Evolutionary conservation across 2,888 invertebrate species (phyloP).

Genomic region (Ypsolopha sequella): DNA sequence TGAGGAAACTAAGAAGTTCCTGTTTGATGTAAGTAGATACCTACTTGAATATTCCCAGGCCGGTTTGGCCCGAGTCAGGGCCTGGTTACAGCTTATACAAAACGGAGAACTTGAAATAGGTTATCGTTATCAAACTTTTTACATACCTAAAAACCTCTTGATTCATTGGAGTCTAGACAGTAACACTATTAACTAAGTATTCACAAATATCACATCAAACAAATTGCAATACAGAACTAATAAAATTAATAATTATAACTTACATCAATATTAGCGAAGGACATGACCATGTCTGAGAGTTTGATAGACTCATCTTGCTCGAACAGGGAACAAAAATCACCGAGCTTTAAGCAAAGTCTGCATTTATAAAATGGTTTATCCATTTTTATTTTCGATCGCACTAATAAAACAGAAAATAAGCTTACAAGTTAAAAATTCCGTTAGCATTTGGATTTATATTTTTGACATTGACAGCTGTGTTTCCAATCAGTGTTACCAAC

Average conservation of each 20-base stretch:
- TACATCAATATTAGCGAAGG: conserved; percentile 52
- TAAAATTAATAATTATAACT: conserved; percentile 12
- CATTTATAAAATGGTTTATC: conserved; percentile 52
- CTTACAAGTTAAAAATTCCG: conserved; percentile 3
- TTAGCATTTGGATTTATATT: not conserved
- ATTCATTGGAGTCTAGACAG: no score
- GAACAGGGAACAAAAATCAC: conserved; percentile 61
- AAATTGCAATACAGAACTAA: no score
- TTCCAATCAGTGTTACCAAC: not conserved
- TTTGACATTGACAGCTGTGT: not conserved
- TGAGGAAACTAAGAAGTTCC: not conserved
- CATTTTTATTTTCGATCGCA: conserved; percentile 16
- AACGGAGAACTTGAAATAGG: no score
- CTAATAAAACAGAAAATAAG: not conserved
- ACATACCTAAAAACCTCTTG: no score
- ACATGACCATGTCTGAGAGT: conserved; percentile 63
- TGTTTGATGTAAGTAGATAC: no score
- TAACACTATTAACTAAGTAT: no score
- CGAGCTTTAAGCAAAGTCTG: conserved; percentile 56
- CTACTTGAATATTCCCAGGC: no score
- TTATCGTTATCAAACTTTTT: no score
- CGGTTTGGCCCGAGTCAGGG: no score
- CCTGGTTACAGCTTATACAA: no score
- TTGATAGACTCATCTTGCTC: conserved; percentile 59
- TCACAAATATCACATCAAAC: no score